These are phyloP conservation scores for Xestia sexstrigata DNA, from an alignment of 2,888 invertebrate genomes.

Conservation along the genomic window DNA sequence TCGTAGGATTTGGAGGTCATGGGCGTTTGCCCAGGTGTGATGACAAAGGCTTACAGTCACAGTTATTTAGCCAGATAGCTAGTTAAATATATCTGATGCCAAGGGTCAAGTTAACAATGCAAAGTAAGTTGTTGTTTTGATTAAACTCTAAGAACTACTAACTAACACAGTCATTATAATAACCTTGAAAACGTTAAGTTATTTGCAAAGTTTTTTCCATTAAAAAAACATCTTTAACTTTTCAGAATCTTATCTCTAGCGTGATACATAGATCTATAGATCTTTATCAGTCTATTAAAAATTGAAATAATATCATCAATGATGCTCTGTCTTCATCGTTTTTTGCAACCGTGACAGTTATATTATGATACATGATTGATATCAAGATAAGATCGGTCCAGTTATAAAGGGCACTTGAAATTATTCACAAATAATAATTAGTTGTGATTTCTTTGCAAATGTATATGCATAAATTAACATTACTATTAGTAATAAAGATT, in stretches of 20 bases:
- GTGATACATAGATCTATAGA: slow-evolving; percentile 38
- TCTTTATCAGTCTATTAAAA: slow-evolving; percentile 23
- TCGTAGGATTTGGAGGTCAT: too few species aligned
- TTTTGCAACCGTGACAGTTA: slow-evolving; percentile 28
- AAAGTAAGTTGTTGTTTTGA: neutral
- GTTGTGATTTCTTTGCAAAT: slow-evolving; percentile 44
- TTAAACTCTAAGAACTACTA: neutral
- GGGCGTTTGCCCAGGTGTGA: too few species aligned
- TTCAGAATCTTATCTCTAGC: slow-evolving; percentile 16
- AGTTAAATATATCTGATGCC: neutral
- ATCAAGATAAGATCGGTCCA: slow-evolving; percentile 3
- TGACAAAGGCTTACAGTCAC: too few species aligned
- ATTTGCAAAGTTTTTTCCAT: neutral
- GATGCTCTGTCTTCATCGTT: neutral
- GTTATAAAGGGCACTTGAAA: slow-evolving; percentile 54
- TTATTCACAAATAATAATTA: slow-evolving; percentile 45
- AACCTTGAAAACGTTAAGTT: neutral
- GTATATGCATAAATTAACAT: slow-evolving; percentile 44
- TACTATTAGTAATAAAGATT: slow-evolving; percentile 44
- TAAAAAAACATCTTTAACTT: neutral
- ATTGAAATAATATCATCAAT: slow-evolving; percentile 5
- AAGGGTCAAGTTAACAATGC: neutral
- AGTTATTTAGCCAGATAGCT: neutral
- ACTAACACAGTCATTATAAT: neutral
- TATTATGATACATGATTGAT: slow-evolving; percentile 37